Evolutionary conservation across 2,797 vertebrate species (phyloP).

Genomic region (Lepus oiostolus): DNA sequence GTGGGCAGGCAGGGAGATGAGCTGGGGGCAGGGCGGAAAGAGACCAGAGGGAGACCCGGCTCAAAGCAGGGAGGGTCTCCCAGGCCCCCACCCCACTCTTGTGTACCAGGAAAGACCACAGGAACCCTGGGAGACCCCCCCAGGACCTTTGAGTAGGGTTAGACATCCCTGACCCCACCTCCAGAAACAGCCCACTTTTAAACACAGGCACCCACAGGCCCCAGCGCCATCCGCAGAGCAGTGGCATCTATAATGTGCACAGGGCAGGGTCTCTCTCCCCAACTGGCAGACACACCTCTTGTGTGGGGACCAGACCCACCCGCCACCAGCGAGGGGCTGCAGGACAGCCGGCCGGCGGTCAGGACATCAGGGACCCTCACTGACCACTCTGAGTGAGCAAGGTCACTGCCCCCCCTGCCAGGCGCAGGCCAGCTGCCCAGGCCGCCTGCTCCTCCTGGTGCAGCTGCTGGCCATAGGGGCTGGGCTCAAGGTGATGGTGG

Average conservation of each 20-base stretch:
- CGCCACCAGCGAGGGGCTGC: too few relatives aligned
- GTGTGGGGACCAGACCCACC: background rate
- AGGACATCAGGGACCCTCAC: conserved; percentile 44
- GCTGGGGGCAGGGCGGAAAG: conserved; percentile 14
- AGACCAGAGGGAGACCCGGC: background rate
- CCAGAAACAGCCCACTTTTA: background rate
- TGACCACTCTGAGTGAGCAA: conserved; percentile 68
- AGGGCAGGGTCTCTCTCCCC: conserved; percentile 13
- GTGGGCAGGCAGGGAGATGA: conserved; percentile 6
- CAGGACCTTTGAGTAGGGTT: background rate
- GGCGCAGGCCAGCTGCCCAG: background rate
- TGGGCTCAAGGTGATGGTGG: background rate
- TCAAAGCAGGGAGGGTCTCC: background rate
- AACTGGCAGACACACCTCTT: background rate
- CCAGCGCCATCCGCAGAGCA: background rate
- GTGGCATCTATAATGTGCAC: conserved; percentile 2
- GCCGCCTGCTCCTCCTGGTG: background rate
- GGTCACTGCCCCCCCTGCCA: conserved; percentile 69
- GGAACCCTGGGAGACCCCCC: background rate
- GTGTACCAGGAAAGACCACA: background rate
- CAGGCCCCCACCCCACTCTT: background rate
- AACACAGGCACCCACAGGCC: background rate
- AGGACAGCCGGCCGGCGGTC: background rate
- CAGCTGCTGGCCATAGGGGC: background rate
- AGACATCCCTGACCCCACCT: conserved; percentile 17